phyloP scores from a whole-genome alignment of 1,140 invertebrate genomes.

The Drosophila pandora region DNA sequence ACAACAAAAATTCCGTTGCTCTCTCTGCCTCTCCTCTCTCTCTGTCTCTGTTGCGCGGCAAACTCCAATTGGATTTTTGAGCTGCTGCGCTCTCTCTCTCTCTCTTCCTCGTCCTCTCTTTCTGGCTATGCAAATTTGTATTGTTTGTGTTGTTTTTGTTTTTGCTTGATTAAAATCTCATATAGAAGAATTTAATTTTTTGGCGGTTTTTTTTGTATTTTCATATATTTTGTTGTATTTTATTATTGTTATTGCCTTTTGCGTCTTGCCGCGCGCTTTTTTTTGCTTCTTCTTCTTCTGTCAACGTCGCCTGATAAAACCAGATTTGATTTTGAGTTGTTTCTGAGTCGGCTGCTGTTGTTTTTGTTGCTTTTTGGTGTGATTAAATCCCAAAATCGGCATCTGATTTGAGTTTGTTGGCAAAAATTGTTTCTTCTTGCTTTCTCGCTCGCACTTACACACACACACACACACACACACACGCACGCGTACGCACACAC shows the following conservation, averaged over 20 bases:
- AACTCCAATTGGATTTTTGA: constrained; percentile 45
- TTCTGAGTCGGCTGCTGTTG: constrained; percentile 17
- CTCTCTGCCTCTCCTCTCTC: constrained; percentile 25
- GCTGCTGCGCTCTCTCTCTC: constrained; percentile 31
- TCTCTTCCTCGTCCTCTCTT: constrained; percentile 18
- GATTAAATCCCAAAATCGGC: constrained; percentile 69
- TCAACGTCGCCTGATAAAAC: constrained; percentile 65
- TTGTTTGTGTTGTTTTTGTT: constrained; percentile 16
- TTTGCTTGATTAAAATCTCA: constrained; percentile 47
- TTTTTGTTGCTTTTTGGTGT: constrained; percentile 28
- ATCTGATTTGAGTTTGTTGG: constrained; percentile 63
- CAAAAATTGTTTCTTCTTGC: constrained; percentile 28
- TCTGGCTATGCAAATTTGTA: constrained; percentile 20
- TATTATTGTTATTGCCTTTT: constrained; percentile 7
- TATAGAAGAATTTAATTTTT: constrained; percentile 48
- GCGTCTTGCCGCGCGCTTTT: constrained; percentile 14
- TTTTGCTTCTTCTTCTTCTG: constrained; percentile 28
- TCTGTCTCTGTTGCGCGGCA: constrained; percentile 10
- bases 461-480: constrained; percentile 22
- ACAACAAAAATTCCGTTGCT: constrained; percentile 57
- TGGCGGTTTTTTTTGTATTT: constrained; percentile 31
- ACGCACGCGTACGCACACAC: constrained; percentile 36
- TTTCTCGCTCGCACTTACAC: constrained; percentile 52
- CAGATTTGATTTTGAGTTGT: constrained; percentile 73
- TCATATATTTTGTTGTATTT: constrained; percentile 4